A percentile compares a stretch with the other conserved stretches of the same genome.
These are phyloP conservation scores for Phaonia tiefii DNA, from an alignment of 2,888 invertebrate species.

Conservation along the genomic window DNA sequence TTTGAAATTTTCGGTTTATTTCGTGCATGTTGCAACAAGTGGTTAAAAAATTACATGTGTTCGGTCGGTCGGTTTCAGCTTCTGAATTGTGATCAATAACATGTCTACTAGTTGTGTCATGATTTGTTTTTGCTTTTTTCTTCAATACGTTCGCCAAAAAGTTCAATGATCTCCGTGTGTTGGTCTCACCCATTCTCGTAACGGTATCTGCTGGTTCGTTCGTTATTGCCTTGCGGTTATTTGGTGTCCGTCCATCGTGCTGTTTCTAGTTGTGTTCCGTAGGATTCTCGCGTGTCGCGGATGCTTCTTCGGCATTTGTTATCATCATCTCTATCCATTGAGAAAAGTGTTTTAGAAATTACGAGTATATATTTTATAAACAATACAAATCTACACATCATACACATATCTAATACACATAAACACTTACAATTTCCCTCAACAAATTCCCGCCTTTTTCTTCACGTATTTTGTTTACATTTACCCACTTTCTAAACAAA, in stretches of 20 bases:
- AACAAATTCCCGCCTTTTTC: neutral
- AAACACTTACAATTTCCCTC: neutral
- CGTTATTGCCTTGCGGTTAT: too few relatives aligned
- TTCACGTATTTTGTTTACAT: conserved; percentile 26
- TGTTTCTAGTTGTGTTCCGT: too few relatives aligned
- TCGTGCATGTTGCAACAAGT: conserved; percentile 10
- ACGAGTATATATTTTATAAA: neutral
- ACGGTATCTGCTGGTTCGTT: too few relatives aligned
- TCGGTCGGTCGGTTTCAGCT: neutral
- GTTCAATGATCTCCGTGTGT: conserved; percentile 50
- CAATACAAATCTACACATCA: neutral
- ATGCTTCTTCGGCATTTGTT: too few relatives aligned
- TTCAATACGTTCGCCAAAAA: conserved; percentile 4
- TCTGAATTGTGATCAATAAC: conserved; percentile 14
- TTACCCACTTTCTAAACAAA: conserved; percentile 29
- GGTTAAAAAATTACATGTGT: neutral
- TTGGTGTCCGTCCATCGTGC: too few relatives aligned
- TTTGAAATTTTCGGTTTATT: too few relatives aligned
- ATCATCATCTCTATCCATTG: too few relatives aligned
- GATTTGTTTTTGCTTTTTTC: conserved; percentile 21
- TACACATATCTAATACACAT: neutral
- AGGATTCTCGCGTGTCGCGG: too few relatives aligned
- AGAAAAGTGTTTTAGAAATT: too few relatives aligned
- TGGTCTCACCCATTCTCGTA: too few relatives aligned
- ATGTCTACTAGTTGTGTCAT: neutral